phyloP scores from a whole-genome alignment of 2,113 vertebrate species.

The Micronycteris hirsuta region DNA sequence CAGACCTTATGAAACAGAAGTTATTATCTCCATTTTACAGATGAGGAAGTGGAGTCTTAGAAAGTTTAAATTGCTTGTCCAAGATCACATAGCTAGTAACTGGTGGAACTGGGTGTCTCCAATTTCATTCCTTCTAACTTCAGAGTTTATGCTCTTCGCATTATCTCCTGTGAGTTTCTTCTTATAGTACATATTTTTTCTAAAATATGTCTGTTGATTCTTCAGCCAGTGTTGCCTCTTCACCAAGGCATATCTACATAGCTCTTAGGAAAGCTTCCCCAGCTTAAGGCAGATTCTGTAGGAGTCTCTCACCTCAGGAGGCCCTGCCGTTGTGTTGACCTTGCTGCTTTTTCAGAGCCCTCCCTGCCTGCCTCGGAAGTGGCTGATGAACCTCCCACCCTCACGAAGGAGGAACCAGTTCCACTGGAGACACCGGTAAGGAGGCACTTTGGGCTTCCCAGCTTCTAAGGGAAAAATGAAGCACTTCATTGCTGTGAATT shows the following conservation, averaged over 20 bases:
- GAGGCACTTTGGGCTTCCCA: background rate
- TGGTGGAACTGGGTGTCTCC: background rate
- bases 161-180: background rate
- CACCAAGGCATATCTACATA: background rate
- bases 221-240: too few relatives aligned
- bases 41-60: background rate
- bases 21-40: background rate
- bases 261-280: background rate
- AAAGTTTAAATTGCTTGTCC: background rate
- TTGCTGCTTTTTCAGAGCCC: conserved; percentile 82
- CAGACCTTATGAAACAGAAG: background rate
- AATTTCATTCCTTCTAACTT: background rate
- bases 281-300: background rate
- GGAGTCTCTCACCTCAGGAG: background rate
- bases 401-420: conserved; percentile 95
- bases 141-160: background rate
- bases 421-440: conserved; percentile 86
- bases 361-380: conserved; percentile 90
- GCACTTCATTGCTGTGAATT: background rate
- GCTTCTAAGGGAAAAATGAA: background rate
- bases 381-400: conserved; percentile 96
- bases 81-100: background rate
- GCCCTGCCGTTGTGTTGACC: background rate
- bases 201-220: background rate
- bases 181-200: background rate